These are phyloP conservation scores for Mechanitis mazaeus DNA, from an alignment of 2,888 invertebrate genomes.

Conservation along the genomic window DNA sequence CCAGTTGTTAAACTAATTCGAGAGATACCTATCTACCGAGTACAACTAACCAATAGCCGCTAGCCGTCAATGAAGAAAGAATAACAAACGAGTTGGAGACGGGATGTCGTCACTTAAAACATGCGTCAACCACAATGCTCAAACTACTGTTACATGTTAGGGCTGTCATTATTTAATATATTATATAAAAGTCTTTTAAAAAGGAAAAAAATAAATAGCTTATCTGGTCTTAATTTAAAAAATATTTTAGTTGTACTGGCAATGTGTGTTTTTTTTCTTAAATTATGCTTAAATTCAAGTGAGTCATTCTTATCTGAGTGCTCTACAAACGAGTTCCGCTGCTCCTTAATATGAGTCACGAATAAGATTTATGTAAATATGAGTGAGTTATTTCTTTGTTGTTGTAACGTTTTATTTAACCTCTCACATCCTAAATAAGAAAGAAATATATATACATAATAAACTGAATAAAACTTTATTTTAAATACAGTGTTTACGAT, in stretches of 20 bases:
- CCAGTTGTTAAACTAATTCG: too few species aligned
- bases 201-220: too few species aligned
- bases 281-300: slow-evolving; percentile 1
- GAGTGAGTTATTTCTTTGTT: background rate
- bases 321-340: background rate
- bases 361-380: background rate
- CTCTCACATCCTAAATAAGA: too few species aligned
- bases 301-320: background rate
- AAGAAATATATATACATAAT: too few species aligned
- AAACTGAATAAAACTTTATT: too few species aligned
- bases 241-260: too few species aligned
- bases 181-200: too few species aligned
- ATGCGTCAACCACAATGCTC: background rate
- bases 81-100: background rate
- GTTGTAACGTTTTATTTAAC: background rate
- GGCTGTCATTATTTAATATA: too few species aligned
- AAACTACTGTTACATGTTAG: too few species aligned
- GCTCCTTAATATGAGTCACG: background rate
- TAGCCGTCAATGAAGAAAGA: background rate
- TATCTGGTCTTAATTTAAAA: too few species aligned
- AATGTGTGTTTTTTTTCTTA: background rate
- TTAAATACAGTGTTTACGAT: too few species aligned
- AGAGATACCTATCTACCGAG: background rate
- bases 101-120: slow-evolving; percentile 1
- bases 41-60: background rate